Evolutionary conservation across 2,888 invertebrate genomes (phyloP).

Genomic region (Lissonota sp.): DNA sequence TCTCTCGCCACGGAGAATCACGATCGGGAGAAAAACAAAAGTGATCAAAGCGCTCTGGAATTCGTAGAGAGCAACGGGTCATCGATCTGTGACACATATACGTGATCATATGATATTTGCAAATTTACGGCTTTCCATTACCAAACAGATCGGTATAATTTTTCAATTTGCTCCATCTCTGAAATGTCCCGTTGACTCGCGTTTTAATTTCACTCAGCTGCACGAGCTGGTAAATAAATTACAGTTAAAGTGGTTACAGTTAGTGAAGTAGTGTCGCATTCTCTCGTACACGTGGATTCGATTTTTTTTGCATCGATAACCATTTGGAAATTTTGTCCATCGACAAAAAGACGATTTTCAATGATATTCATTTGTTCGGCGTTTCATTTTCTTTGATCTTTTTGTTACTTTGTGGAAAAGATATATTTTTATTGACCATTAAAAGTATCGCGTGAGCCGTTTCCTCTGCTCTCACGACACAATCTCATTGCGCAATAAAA

Average conservation of each 20-base stretch:
- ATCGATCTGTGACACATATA: slow-evolving; percentile 26
- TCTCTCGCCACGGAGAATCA: slow-evolving; percentile 29
- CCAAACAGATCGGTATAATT: no score
- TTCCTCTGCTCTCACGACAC: slow-evolving; percentile 45
- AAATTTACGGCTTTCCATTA: no score
- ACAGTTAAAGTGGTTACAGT: no score
- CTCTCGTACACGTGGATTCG: not conserved
- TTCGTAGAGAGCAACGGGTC: slow-evolving; percentile 15
- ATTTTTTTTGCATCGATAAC: not conserved
- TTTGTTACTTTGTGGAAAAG: slow-evolving; percentile 15
- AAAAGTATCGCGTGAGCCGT: slow-evolving; percentile 50
- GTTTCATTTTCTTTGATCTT: not conserved
- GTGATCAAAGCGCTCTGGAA: slow-evolving; percentile 64
- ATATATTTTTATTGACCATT: slow-evolving; percentile 48
- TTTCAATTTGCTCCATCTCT: no score
- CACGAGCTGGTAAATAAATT: no score
- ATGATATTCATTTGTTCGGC: no score
- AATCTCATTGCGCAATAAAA: slow-evolving; percentile 62
- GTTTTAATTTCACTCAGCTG: no score
- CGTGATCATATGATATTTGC: not conserved
- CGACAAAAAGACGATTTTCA: not conserved
- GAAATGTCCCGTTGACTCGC: no score
- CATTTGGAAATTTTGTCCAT: not conserved
- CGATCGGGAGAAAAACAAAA: slow-evolving; percentile 52
- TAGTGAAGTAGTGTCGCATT: not conserved